Conservation (phyloP, 1,140 invertebrate species). For the Linepithema humile region DNA sequence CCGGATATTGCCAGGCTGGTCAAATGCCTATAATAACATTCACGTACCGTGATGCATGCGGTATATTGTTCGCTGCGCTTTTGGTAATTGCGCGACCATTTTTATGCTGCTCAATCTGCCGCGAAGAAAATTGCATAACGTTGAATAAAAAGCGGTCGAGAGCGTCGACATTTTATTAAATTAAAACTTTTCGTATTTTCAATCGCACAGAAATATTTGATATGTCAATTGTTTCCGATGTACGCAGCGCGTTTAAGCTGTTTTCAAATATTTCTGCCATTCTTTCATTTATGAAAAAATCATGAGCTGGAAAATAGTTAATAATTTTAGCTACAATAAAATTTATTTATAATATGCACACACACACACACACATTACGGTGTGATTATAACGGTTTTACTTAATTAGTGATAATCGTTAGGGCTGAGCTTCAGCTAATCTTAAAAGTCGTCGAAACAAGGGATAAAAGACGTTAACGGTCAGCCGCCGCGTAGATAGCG, state of each 20-base stretch:
- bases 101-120: slow-evolving; percentile 7
- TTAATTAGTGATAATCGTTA: slow-evolving; percentile 1
- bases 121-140: slow-evolving; percentile 3
- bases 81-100: slow-evolving; percentile 28
- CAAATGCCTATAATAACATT: slow-evolving; percentile 47
- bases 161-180: background rate
- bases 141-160: background rate
- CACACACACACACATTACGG: background rate
- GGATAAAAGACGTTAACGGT: slow-evolving; percentile 42
- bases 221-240: background rate
- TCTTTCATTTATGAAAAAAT: background rate
- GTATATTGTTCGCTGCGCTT: slow-evolving; percentile 27
- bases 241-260: background rate
- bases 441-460: slow-evolving; percentile 16
- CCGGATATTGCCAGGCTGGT: slow-evolving; percentile 38
- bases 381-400: background rate
- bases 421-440: background rate
- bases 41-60: slow-evolving; percentile 16
- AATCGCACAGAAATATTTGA: background rate
- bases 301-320: too few species aligned
- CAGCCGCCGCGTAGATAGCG: slow-evolving; percentile 18
- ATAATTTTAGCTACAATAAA: too few species aligned
- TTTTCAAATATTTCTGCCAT: background rate
- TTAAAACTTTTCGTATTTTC: background rate
- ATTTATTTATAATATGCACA: background rate